phyloP scores from a whole-genome alignment of 2,888 invertebrate species.

The Lycaena phlaeas region DNA sequence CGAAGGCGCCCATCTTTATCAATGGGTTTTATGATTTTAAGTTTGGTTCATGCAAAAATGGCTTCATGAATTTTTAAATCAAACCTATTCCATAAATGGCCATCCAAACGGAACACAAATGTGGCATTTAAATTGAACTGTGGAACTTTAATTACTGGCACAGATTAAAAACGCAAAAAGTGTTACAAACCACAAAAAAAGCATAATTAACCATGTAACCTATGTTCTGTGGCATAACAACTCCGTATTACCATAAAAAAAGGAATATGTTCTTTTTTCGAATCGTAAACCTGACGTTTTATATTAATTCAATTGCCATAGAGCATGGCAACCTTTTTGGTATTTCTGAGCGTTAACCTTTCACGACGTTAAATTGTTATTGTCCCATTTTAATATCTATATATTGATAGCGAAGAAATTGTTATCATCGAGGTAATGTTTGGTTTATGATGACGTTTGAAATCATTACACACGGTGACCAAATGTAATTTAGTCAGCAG shows the following conservation, averaged over 20 bases:
- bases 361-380: conserved; percentile 9
- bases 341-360: conserved; percentile 9
- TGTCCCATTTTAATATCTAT: conserved; percentile 8
- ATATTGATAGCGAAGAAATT: conserved; percentile 8
- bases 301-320: background rate
- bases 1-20: conserved; percentile 58
- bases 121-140: conserved; percentile 16
- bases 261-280: too few relatives aligned
- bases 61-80: background rate
- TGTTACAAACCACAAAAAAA: background rate
- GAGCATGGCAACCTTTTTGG: background rate
- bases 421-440: conserved; percentile 13
- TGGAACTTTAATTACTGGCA: conserved; percentile 6
- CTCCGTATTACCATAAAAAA: too few relatives aligned
- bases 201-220: background rate
- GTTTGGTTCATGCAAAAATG: conserved; percentile 51
- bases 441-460: conserved; percentile 16
- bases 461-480: conserved; percentile 23
- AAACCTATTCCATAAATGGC: conserved; percentile 24
- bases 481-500: conserved; percentile 55
- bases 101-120: conserved; percentile 11
- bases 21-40: conserved; percentile 38
- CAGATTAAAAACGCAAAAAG: background rate
- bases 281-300: background rate
- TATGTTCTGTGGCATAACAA: too few relatives aligned